phyloP scores from a whole-genome alignment of 2,888 invertebrate genomes.

The Stictocephala bisonia region DNA sequence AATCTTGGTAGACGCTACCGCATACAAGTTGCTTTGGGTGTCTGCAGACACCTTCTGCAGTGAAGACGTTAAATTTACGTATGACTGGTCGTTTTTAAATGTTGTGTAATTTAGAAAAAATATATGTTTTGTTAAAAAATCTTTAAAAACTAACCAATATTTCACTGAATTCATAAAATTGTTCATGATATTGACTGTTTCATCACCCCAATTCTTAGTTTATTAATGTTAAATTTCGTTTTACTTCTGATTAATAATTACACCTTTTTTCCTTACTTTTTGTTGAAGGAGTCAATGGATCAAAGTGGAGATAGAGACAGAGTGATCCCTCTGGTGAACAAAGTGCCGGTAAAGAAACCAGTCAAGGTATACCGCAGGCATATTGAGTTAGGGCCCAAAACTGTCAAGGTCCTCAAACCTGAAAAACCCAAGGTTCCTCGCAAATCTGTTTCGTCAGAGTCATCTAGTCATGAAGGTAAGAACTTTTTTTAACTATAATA shows the following conservation, averaged over 20 bases:
- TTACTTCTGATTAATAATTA: too few relatives aligned
- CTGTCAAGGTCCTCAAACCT: constrained; percentile 8
- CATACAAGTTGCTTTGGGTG: too few relatives aligned
- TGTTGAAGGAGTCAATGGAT: constrained; percentile 28
- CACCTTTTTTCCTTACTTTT: neutral
- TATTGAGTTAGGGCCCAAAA: neutral
- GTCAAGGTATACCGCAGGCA: neutral
- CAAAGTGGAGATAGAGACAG: constrained; percentile 9
- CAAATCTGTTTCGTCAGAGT: neutral
- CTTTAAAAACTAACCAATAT: too few relatives aligned
- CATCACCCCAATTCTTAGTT: neutral
- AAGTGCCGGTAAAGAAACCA: constrained; percentile 9
- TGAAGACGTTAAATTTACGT: too few relatives aligned
- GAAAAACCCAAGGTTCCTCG: constrained; percentile 12
- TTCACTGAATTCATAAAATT: neutral
- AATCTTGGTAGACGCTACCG: too few relatives aligned
- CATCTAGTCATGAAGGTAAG: constrained; percentile 22
- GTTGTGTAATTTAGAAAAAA: too few relatives aligned
- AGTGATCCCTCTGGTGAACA: constrained; percentile 29
- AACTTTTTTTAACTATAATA: neutral
- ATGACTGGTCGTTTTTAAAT: too few relatives aligned
- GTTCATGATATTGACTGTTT: neutral
- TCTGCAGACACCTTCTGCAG: too few relatives aligned
- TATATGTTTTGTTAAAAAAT: too few relatives aligned
- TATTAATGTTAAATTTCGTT: too few relatives aligned